These are phyloP conservation scores for Oryzias sinensis DNA, from an alignment of 2,797 vertebrate genomes.

Conservation along the genomic window DNA sequence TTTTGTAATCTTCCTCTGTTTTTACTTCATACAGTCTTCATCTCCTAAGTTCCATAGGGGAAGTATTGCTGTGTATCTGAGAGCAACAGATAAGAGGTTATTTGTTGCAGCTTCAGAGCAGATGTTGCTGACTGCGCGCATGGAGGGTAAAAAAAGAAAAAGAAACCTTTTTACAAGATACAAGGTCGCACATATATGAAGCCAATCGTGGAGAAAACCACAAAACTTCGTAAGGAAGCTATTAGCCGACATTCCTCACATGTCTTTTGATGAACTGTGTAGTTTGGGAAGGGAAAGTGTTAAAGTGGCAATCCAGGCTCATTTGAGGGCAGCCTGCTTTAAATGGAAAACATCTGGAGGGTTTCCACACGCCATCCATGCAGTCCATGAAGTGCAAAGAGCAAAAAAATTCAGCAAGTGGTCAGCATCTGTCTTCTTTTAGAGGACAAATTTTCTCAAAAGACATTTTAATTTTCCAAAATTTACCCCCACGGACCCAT, in stretches of 20 bases:
- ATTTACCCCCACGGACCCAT: too few species aligned
- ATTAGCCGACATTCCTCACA: constrained; percentile 33
- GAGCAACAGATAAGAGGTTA: neutral
- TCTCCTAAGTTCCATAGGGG: constrained; percentile 6
- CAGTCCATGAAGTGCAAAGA: constrained; percentile 11
- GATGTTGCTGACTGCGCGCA: constrained; percentile 4
- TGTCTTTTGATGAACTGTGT: constrained; percentile 40
- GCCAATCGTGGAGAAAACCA: constrained; percentile 26
- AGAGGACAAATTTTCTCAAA: too few species aligned
- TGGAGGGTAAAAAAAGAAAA: neutral
- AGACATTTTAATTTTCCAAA: too few species aligned
- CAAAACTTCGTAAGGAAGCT: constrained; percentile 36
- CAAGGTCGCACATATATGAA: constrained; percentile 6
- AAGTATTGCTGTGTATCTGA: constrained; percentile 4
- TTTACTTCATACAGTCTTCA: neutral
- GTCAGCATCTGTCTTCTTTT: too few species aligned
- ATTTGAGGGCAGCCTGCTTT: constrained; percentile 39
- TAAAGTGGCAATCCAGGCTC: constrained; percentile 52
- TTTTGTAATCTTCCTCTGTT: constrained; percentile 2
- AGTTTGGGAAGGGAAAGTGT: constrained; percentile 30
- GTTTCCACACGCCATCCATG: constrained; percentile 47
- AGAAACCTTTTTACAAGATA: constrained; percentile 3
- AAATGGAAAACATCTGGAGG: constrained; percentile 62
- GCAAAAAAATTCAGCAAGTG: too few species aligned
- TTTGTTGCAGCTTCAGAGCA: constrained; percentile 7